Evolutionary conservation across 1,140 invertebrate genomes (phyloP), one percentile per base, ranked within the genome.

Genomic region (Drosophila bocki): DNA sequence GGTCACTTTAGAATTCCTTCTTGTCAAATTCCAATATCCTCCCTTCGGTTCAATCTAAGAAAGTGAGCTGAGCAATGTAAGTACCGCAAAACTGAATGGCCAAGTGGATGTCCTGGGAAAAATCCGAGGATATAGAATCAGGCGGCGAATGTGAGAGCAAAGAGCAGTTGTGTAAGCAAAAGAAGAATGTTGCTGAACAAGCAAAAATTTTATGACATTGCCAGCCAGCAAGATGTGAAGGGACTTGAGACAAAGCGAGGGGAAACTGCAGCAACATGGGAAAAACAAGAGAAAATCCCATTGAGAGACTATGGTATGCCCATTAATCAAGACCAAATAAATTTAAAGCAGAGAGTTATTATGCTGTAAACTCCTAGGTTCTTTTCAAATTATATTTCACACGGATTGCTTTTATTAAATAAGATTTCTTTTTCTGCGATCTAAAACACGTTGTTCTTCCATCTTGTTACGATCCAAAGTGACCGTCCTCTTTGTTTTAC

Each of bases 151-250:
- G 39, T 15, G 32, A 35, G 71, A 41, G 56, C 76, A 65, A 54
- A 54, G 59, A 70, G 64, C 75, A 77, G 72, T 76, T 58, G 61
- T 76, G 64, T 68, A 70, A 78, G 75, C 74, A 70, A 78, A 78
- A 85, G 82, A 78, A 86, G 76, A 87, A 87, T 88, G 76, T 60
- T 80, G 83, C 83, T 87, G 83, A 87, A 61, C 83, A 87, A 87
- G 80, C 83, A 87, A 80, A 87, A 87, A 87, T 87, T 87, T 87
- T 87, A 87, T 87, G 84, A 87, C 83, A 87, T 87, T 83, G 80
- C 84, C 63, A 88, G 80, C 83, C 82, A 77, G 71, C 71, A 71
- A 80, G 61, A 58, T 53, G 60, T 50, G 75, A 37, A 33, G 8
- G n/a, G 35, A 51, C 37, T 39, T 32, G 17, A 22, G 29, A 12